Evolutionary conservation across 2,113 vertebrate species (phyloP).

Genomic region (Podiceps cristatus): DNA sequence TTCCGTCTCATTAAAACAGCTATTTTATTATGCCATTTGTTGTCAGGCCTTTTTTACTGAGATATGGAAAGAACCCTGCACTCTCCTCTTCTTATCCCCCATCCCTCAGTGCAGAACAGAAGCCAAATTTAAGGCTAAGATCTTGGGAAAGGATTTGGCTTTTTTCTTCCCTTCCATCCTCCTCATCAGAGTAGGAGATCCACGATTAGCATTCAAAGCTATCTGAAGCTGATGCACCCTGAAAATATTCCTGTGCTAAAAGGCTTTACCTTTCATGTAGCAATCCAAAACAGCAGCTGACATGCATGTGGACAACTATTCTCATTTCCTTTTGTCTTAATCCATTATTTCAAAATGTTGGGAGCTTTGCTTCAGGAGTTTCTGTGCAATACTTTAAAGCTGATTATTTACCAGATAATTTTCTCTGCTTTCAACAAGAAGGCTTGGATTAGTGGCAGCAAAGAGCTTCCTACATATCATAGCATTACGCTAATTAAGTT

Average conservation of each 20-base stretch:
- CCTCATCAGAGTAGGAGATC: not conserved
- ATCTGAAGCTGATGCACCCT: not conserved
- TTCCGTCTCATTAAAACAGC: not conserved
- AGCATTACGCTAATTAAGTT: not conserved
- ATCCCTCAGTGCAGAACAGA: not conserved
- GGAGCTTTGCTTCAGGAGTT: not conserved
- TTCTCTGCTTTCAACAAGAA: not conserved
- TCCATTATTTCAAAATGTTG: not conserved
- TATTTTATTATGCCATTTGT: not conserved
- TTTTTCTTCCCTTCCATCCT: not conserved
- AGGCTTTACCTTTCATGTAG: rapidly evolving
- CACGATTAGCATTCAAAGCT: not conserved
- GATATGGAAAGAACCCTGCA: not conserved
- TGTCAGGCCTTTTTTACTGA: not conserved
- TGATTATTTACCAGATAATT: not conserved
- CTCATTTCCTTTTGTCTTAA: not conserved
- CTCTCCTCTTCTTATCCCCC: not conserved
- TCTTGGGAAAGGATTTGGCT: not conserved
- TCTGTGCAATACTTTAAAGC: not conserved
- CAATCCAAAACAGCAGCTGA: not conserved
- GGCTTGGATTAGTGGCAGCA: not conserved
- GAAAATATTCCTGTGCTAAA: not conserved
- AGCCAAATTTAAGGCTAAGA: not conserved
- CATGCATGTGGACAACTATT: not conserved
- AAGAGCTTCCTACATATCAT: not conserved